Conservation (phyloP, 2,113 vertebrate species). For the Xiphophorus couchianus region DNA sequence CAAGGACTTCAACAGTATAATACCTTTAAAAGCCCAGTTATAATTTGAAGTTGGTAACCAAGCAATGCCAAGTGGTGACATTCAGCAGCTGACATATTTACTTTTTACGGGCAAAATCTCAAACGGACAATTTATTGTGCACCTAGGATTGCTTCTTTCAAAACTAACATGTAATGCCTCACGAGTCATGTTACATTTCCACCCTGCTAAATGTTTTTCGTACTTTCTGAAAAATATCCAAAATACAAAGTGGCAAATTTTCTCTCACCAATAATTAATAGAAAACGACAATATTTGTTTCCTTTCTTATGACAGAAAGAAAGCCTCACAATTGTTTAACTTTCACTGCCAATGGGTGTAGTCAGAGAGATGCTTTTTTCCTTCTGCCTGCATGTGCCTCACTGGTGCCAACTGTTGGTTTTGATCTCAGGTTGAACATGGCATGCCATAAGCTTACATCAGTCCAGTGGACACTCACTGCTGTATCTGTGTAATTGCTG, state of each 20-base stretch:
- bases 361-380: neutral
- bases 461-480: conserved; percentile 34
- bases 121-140: too few relatives aligned
- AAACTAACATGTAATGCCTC: too few relatives aligned
- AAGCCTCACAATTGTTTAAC: neutral
- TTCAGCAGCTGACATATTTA: too few relatives aligned
- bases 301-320: neutral
- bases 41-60: too few relatives aligned
- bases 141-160: too few relatives aligned
- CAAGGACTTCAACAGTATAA: too few relatives aligned
- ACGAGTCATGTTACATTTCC: too few relatives aligned
- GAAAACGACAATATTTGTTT: neutral
- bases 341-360: neutral
- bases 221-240: neutral
- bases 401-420: conserved; percentile 1
- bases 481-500: conserved; percentile 42
- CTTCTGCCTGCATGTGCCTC: neutral
- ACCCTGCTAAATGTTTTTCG: too few relatives aligned
- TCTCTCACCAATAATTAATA: neutral
- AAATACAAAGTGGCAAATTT: neutral
- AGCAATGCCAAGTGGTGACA: too few relatives aligned
- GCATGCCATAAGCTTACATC: conserved; percentile 30
- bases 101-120: too few relatives aligned
- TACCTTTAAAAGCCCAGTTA: too few relatives aligned
- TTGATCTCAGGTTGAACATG: conserved; percentile 23